Base-by-base conservation (phyloP, 2,113 vertebrate genomes). In the Nyctereutes procyonoides region DNA sequence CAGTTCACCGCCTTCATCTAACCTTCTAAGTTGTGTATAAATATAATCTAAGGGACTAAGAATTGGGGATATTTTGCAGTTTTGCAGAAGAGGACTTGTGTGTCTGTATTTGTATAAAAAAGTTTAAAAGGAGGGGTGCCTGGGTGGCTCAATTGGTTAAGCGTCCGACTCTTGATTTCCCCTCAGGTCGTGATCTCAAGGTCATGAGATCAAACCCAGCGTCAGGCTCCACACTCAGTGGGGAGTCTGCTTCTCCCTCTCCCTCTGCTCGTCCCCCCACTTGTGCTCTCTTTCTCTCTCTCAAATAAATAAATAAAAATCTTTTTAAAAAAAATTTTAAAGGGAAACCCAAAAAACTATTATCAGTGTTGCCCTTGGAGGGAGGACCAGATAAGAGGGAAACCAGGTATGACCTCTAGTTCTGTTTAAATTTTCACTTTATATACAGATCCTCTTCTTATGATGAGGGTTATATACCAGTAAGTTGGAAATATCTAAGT, bases 281-380 rank as follows among this genome's bases (percentile, higher is more conserved):
- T 38, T 5, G 1, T 73, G 71, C 0, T 0, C n/a, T 0, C 0
- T 0, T 32, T 11, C 69, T 11, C n/a, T 22, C 69, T 11, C 12
- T 15, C 22, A 65, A 65, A 65, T 60, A 73, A 38, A 38, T 76
- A 76, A 28, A 76, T 4, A 28, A 35, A 35, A 69, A 69, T 69
- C n/a, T 35, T 67, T 51, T 51, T 2, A 0, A 51, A 76, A 48
- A 71, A 24, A 30, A 22, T 4, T 38, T 73, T 73, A 48, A 48
- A 77, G 48, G 51, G 83, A 79, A 65, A 48, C 48, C 19, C 26
- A 71, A 43, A 8, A 56, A 87, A 93, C 8, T 80, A 8, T 43
- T 67, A 56, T 43, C 53, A 93, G 35, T 60, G n/a, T 28, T 93
- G 51, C 14, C 35, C 69, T 26, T 28, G 28, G 62, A 88, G 51